Conservation (phyloP, 2,113 vertebrate genomes). For the Colaptes auratus region DNA sequence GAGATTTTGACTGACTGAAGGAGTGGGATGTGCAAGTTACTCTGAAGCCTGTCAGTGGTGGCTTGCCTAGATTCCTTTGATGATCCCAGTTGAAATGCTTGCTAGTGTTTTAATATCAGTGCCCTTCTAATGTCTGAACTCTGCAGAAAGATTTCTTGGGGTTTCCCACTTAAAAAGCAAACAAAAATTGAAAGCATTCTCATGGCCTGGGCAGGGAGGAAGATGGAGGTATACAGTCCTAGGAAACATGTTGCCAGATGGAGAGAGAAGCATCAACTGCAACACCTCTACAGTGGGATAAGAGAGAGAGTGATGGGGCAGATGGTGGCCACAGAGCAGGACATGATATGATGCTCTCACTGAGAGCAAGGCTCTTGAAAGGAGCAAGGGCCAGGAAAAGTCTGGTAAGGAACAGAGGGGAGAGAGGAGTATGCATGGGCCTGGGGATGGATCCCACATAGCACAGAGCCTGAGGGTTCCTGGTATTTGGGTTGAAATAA, state of each 20-base stretch:
- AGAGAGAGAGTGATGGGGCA: accelerated
- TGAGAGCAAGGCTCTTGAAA: not conserved
- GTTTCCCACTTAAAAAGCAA: not conserved
- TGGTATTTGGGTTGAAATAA: not conserved
- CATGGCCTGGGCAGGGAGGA: accelerated
- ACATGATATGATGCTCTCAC: not conserved
- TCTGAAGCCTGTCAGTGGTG: not conserved
- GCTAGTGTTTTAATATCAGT: not conserved
- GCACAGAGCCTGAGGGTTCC: not conserved
- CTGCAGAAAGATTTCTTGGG: not conserved
- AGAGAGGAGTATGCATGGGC: not conserved
- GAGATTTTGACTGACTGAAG: not conserved
- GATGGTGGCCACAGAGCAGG: accelerated
- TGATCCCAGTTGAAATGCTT: not conserved
- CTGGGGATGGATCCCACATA: not conserved
- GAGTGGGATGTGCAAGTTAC: not conserved
- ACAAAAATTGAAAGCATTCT: not conserved
- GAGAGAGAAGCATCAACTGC: accelerated
- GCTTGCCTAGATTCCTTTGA: not conserved
- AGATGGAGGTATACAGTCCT: accelerated
- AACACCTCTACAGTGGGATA: accelerated
- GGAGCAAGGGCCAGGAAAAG: not conserved
- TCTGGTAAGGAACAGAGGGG: not conserved
- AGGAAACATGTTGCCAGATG: not conserved
- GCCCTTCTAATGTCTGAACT: not conserved